A percentile compares a stretch with the other conserved stretches of the same genome.
phyloP scores from a whole-genome alignment of 2,113 vertebrate genomes.

The Sigmodon hispidus region DNA sequence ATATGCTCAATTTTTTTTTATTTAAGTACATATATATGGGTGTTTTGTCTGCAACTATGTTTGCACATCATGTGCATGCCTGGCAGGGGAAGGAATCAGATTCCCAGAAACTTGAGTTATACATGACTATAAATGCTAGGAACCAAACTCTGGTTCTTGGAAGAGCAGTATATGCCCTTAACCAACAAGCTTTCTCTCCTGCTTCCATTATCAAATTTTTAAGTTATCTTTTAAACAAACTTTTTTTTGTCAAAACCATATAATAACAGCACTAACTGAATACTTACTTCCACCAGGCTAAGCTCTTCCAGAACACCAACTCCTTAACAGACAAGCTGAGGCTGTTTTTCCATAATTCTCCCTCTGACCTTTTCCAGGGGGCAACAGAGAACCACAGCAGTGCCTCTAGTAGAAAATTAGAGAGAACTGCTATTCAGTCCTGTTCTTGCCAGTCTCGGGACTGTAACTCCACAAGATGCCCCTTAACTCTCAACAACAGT shows the following conservation, averaged over 20 bases:
- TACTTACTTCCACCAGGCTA: not conserved
- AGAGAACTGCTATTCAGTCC: not conserved
- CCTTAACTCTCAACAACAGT: not conserved
- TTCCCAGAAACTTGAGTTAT: not conserved
- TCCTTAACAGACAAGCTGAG: not conserved
- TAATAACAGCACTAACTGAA: not conserved
- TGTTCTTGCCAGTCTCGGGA: not conserved
- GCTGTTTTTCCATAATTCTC: not conserved
- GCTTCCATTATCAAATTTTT: not conserved
- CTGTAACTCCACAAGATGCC: not conserved
- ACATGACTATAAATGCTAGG: not conserved
- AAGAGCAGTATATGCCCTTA: not conserved
- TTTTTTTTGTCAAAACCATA: not conserved
- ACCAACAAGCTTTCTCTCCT: not conserved
- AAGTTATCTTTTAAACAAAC: not conserved
- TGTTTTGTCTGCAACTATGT: too few species aligned
- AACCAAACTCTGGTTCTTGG: not conserved
- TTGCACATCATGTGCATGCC: not conserved
- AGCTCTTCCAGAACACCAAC: not conserved
- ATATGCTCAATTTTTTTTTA: not conserved
- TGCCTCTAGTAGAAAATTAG: not conserved
- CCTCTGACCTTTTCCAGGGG: not conserved
- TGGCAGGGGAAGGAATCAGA: not conserved
- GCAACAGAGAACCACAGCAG: not conserved
- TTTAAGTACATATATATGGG: not conserved